Evolutionary conservation across 2,113 vertebrate species (phyloP).

Genomic region (Poeciliopsis prolifica): DNA sequence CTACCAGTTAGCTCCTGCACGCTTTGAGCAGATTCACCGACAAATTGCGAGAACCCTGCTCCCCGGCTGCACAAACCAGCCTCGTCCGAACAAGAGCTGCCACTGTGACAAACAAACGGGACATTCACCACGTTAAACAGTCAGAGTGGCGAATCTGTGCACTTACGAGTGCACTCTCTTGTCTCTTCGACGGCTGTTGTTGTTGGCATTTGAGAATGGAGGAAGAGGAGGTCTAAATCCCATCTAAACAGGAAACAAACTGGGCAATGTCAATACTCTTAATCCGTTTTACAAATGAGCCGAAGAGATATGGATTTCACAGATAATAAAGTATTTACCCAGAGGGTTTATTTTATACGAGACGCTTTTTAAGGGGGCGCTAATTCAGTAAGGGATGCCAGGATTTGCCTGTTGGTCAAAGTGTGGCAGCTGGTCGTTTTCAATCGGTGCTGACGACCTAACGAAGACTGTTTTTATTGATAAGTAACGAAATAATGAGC

Average conservation of each 20-base stretch:
- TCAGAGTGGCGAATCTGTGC: conserved; percentile 50
- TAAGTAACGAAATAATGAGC: not conserved
- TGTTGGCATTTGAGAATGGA: conserved; percentile 82
- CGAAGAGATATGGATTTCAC: not conserved
- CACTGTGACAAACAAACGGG: not conserved
- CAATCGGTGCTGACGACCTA: not conserved
- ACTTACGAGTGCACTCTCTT: conserved; percentile 78
- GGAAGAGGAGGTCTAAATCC: conserved; percentile 85
- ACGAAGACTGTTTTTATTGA: not conserved
- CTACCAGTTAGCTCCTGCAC: conserved; percentile 64
- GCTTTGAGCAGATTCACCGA: conserved; percentile 54
- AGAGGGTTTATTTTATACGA: not conserved
- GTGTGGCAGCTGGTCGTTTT: conserved; percentile 7
- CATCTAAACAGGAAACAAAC: conserved; percentile 81
- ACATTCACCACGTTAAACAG: conserved; percentile 13
- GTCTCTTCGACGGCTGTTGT: conserved; percentile 80
- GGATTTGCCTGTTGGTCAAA: conserved; percentile 5
- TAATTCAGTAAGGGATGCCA: not conserved
- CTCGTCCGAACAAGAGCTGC: not conserved
- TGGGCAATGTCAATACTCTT: conserved; percentile 45
- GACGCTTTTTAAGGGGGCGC: not conserved
- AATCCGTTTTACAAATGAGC: conserved; percentile 7
- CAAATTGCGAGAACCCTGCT: conserved; percentile 1
- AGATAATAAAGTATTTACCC: not conserved
- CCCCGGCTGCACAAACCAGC: conserved; percentile 9